Conservation (phyloP, 2,888 invertebrate species). For the Metopia argyrocephala region DNA sequence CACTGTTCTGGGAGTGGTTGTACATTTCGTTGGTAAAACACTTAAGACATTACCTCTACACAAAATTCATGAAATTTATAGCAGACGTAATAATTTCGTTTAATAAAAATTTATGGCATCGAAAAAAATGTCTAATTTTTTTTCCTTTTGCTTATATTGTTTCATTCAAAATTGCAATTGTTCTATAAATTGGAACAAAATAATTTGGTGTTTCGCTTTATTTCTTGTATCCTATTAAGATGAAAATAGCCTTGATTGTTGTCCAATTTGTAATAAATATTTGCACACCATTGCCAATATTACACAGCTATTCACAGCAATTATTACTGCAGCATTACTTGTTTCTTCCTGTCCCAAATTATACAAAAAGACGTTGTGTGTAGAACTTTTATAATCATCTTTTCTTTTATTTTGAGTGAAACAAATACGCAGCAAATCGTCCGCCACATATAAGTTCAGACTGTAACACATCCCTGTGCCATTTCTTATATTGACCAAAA, state of each 20-base stretch:
- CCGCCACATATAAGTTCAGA: conserved; percentile 31
- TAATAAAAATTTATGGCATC: conserved; percentile 54
- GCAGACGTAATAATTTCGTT: conserved; percentile 52
- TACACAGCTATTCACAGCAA: no score
- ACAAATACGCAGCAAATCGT: conserved; percentile 51
- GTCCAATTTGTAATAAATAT: no score
- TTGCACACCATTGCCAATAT: no score
- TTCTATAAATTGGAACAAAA: conserved; percentile 7
- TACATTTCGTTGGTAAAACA: conserved; percentile 12
- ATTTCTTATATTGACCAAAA: not conserved
- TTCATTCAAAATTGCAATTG: no score
- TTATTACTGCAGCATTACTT: not conserved
- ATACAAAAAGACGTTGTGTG: conserved; percentile 23
- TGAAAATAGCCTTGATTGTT: no score
- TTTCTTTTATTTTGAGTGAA: conserved; percentile 33
- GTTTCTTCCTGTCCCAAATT: not conserved
- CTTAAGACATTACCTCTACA: conserved; percentile 28
- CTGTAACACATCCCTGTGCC: conserved; percentile 35
- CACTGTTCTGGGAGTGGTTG: conserved; percentile 34
- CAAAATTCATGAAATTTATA: conserved; percentile 40
- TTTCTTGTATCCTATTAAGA: not conserved
- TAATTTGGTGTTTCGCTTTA: not conserved
- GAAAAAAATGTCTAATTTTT: conserved; percentile 7
- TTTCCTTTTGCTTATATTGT: no score
- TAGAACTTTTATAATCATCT: conserved; percentile 14